phyloP scores from a whole-genome alignment of 2,888 invertebrate genomes.

The Drosophila merina region DNA sequence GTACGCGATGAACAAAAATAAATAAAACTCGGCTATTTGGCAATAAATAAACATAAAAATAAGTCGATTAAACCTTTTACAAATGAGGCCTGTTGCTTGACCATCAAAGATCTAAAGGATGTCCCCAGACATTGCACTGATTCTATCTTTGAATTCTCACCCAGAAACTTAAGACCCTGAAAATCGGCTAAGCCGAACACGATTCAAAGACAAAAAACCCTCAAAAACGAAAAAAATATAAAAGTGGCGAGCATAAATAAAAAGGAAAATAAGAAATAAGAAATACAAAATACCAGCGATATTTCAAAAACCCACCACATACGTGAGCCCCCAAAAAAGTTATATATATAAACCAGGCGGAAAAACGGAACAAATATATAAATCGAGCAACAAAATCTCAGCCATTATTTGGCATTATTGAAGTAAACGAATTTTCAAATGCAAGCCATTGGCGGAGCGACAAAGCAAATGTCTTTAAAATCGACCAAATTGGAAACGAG shows the following conservation, averaged over 20 bases:
- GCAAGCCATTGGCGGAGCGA: slow-evolving; percentile 43
- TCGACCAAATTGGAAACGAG: slow-evolving; percentile 45
- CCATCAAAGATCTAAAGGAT: neutral
- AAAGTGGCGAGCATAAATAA: slow-evolving; percentile 34
- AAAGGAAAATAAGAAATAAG: slow-evolving; percentile 16
- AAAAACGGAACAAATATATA: slow-evolving; percentile 23
- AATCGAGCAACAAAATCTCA: slow-evolving; percentile 61
- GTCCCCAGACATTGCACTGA: neutral
- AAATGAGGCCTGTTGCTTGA: neutral
- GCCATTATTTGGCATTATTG: slow-evolving; percentile 67
- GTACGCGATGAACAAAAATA: neutral
- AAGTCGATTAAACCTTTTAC: neutral
- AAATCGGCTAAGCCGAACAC: slow-evolving; percentile 34
- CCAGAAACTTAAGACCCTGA: slow-evolving; percentile 5
- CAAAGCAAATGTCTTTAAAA: slow-evolving; percentile 59
- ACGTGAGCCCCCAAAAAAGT: slow-evolving; percentile 19
- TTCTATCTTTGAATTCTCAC: slow-evolving; percentile 9
- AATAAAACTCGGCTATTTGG: neutral
- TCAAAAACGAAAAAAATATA: neutral
- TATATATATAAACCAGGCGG: neutral
- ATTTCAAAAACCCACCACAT: slow-evolving; percentile 27
- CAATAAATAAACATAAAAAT: neutral
- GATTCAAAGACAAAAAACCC: slow-evolving; percentile 17
- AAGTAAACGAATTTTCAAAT: slow-evolving; percentile 63
- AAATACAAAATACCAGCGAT: slow-evolving; percentile 40